phyloP scores from a whole-genome alignment of 2,888 invertebrate genomes.

The Philopedon plagiatum region DNA sequence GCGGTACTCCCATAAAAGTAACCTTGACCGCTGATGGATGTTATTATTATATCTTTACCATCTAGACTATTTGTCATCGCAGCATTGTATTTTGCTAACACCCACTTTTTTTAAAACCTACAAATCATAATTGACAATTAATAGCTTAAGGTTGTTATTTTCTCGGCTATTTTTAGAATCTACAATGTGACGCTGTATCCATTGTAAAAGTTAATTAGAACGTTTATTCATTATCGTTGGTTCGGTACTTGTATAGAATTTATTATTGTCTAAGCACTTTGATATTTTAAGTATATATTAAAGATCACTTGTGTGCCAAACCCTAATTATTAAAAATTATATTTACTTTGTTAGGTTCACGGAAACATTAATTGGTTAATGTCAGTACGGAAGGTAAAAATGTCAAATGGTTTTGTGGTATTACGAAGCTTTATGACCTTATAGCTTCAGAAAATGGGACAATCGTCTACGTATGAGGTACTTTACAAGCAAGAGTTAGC shows the following conservation, averaged over 20 bases:
- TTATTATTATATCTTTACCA: conserved; percentile 40
- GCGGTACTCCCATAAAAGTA: conserved; percentile 33
- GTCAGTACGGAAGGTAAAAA: no score
- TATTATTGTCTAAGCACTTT: conserved; percentile 19
- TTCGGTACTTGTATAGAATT: background rate
- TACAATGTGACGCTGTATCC: conserved; percentile 32
- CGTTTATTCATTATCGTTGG: conserved; percentile 6
- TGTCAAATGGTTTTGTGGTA: no score
- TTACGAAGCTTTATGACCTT: no score
- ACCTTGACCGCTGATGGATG: conserved; percentile 42
- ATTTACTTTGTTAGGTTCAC: background rate
- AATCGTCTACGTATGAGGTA: no score
- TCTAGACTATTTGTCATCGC: conserved; percentile 45
- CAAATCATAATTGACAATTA: conserved; percentile 46
- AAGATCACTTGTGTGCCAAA: conserved; percentile 2
- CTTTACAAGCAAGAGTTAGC: no score
- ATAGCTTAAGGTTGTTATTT: conserved; percentile 45
- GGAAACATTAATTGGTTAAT: no score
- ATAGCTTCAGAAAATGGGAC: no score
- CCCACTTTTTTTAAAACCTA: conserved; percentile 37
- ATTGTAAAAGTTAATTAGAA: conserved; percentile 26
- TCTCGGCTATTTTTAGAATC: conserved; percentile 40
- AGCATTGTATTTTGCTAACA: conserved; percentile 33
- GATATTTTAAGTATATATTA: conserved; percentile 4
- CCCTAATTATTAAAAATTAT: background rate